phyloP scores from a whole-genome alignment of 2,797 vertebrate species.

The Lepidocolaptes lacrymiger region DNA sequence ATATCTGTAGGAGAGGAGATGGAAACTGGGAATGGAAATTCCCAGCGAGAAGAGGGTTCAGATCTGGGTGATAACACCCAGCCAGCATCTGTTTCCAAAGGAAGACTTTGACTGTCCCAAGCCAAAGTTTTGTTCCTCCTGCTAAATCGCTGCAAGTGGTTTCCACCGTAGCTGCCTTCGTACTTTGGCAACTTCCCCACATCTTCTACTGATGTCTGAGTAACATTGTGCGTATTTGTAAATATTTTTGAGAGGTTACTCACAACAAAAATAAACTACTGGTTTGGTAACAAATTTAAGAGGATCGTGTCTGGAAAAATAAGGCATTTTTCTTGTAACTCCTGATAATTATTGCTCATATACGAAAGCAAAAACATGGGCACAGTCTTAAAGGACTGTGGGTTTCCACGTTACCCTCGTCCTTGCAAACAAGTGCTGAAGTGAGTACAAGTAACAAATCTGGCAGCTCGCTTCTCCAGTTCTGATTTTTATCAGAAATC shows the following conservation, averaged over 20 bases:
- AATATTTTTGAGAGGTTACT: background rate
- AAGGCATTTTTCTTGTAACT: background rate
- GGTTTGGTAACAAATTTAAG: background rate
- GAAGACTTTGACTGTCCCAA: background rate
- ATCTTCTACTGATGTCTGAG: background rate
- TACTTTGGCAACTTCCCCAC: background rate
- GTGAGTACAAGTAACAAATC: background rate
- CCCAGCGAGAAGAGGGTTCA: background rate
- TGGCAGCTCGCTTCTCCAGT: background rate
- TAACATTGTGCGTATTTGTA: background rate
- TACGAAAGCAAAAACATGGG: background rate
- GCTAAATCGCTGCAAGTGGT: background rate
- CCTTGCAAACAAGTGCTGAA: background rate
- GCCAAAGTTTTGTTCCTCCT: background rate
- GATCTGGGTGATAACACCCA: background rate
- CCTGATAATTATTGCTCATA: background rate
- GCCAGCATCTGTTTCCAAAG: background rate
- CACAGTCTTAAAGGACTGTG: background rate
- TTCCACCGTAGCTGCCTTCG: background rate
- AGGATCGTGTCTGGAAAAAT: background rate
- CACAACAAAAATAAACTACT: conserved; percentile 12
- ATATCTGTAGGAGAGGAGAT: background rate
- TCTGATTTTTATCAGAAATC: background rate
- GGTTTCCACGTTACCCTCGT: background rate
- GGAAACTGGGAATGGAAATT: background rate